phyloP scores from a whole-genome alignment of 2,113 vertebrate genomes.

The Psilopsiagon aurifrons region DNA sequence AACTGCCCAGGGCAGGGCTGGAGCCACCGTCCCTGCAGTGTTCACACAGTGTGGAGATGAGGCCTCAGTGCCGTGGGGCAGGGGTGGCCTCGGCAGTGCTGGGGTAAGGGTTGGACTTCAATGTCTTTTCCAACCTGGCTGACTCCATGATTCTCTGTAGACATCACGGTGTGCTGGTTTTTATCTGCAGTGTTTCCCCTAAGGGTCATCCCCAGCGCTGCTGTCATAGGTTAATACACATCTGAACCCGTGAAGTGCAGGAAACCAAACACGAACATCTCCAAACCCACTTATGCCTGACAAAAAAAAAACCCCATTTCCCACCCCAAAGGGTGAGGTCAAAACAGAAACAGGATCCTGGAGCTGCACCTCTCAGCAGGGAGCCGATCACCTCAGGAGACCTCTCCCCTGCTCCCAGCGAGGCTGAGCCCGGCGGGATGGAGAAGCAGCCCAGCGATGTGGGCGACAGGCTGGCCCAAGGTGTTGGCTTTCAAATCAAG shows the following conservation, averaged over 20 bases:
- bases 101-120: too few relatives aligned
- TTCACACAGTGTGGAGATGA: too few relatives aligned
- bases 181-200: background rate
- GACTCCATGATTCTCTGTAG: too few relatives aligned
- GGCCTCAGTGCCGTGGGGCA: too few relatives aligned
- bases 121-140: too few relatives aligned
- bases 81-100: too few relatives aligned
- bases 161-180: background rate
- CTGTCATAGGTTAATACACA: accelerated
- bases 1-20: too few relatives aligned
- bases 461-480: background rate
- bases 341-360: too few relatives aligned
- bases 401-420: accelerated
- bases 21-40: too few relatives aligned
- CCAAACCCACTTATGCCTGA: background rate
- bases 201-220: background rate
- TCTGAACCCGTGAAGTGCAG: background rate
- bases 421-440: background rate
- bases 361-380: accelerated
- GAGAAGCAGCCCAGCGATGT: background rate
- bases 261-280: background rate
- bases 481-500: background rate
- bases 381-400: background rate
- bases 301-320: background rate
- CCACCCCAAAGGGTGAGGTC: accelerated